Evolutionary conservation across 64 coral and sea anemone genomes (phyloP).

Genomic region (Catalaphyllia jardinei): DNA sequence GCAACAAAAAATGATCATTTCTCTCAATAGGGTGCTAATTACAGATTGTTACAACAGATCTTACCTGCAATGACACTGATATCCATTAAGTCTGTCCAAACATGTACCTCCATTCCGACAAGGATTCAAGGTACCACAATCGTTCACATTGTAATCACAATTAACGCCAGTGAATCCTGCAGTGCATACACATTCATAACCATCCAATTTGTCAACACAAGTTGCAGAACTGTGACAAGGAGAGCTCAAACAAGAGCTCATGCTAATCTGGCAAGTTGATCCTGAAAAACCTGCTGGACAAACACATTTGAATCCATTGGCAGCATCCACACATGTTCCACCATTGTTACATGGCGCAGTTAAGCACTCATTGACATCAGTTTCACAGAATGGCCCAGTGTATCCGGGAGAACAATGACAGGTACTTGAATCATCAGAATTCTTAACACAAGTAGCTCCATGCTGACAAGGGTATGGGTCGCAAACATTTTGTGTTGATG

Average conservation of each 20-base stretch:
- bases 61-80: constrained; percentile 89
- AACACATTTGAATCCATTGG: constrained; percentile 89
- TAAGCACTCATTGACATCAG: constrained; percentile 87
- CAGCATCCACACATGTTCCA: constrained; percentile 77
- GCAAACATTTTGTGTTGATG: constrained; percentile 45
- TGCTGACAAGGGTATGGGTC: constrained; percentile 69
- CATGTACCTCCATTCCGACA: constrained; percentile 88
- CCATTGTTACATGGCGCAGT: constrained; percentile 78
- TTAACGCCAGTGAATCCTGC: constrained; percentile 84
- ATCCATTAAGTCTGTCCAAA: constrained; percentile 75
- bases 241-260: constrained; percentile 58
- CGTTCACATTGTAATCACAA: constrained; percentile 70
- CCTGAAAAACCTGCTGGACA: constrained; percentile 76
- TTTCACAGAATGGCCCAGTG: constrained; percentile 76
- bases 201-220: constrained; percentile 81
- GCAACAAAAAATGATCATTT: not conserved
- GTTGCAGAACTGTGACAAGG: constrained; percentile 75
- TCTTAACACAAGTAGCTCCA: constrained; percentile 59
- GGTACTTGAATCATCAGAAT: constrained; percentile 32
- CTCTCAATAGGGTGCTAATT: not conserved
- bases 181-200: constrained; percentile 74
- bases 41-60: not conserved
- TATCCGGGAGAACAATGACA: constrained; percentile 72
- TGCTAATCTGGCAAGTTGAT: constrained; percentile 48
- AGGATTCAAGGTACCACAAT: constrained; percentile 80